A percentile compares a stretch with the other conserved stretches of the same genome.
Conservation (phyloP, 2,888 invertebrate genomes). For the Cantharis lateralis region DNA sequence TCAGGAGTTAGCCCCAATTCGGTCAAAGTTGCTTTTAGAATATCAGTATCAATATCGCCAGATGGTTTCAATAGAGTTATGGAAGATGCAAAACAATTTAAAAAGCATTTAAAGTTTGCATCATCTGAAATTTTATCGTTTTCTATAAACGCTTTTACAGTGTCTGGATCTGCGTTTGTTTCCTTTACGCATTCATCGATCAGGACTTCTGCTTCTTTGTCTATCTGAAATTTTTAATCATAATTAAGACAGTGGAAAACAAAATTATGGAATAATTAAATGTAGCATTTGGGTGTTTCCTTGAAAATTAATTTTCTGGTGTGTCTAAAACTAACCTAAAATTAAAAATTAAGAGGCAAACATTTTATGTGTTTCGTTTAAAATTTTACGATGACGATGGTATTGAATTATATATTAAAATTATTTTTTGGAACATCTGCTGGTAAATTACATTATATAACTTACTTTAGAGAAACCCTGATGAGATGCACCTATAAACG, state of each 20-base stretch:
- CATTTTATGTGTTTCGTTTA: not conserved
- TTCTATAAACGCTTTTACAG: not conserved
- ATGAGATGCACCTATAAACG: not conserved
- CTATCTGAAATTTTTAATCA: not conserved
- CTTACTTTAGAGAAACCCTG: not conserved
- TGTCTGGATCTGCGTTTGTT: not conserved
- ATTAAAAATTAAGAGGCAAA: not conserved
- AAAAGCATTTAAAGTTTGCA: not conserved
- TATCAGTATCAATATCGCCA: not conserved
- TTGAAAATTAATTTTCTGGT: not conserved
- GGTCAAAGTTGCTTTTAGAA: not conserved
- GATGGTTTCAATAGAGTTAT: not conserved
- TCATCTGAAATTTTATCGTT: not conserved
- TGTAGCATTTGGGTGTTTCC: not conserved
- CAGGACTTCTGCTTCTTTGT: not conserved
- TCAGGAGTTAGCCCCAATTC: not conserved
- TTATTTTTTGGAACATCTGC: not conserved
- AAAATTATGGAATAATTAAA: not conserved
- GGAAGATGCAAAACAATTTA: not conserved
- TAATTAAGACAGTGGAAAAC: not conserved
- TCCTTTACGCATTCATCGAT: not conserved
- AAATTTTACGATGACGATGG: not conserved
- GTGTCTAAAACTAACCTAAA: not conserved
- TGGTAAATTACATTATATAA: not conserved
- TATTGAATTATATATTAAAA: too few species aligned